Base-by-base conservation (phyloP, 1,140 invertebrate genomes). In the Drosophila simulans region DNA sequence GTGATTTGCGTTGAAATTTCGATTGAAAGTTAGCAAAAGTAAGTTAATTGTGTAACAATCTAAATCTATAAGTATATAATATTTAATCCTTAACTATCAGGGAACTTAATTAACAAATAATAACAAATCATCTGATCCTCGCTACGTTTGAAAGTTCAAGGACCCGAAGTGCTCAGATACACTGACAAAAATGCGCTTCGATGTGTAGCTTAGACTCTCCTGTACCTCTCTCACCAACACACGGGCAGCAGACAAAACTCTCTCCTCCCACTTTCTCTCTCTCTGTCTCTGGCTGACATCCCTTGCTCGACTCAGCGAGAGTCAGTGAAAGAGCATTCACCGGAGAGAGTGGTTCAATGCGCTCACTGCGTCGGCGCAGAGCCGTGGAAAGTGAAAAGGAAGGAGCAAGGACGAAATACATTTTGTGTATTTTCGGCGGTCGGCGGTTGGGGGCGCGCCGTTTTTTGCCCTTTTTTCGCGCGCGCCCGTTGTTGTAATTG, bases 391-490 rank as follows among this genome's bases (percentile, higher is more conserved):
- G 64, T 77, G 72, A 69, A 66, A 68, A 56, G 66, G 45, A 55
- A 62, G 68, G 43, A 68, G 40, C 51, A 75, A 62, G 77, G 77
- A 72, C 65, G 58, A 74, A 79, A 86, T 78, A 82, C 83, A 88
- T 82, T 82, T 79, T 75, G 62, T 72, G 65, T 79, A 65, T 72
- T 79, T 74, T 79, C 49, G 72, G 73, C 25, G 58, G 77, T 85
- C 79, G 81, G 45, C 45, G 56, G 72, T 43, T 66, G 81, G 82
- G 77, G 72, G 73, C 72, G 59, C 66, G 63, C 77, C 68, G 25
- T 17, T 80, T 85, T 85, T 81, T 77, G 66, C 62, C 71, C 72
- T 80, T 85, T 84, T 84, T 85, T 76, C 52, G 46, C 72, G 70
- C 76, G 66, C 77, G 70, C 63, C 45, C 48, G 70, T 68, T 40